phyloP scores from a whole-genome alignment of 2,113 vertebrate genomes.

The Misgurnus anguillicaudatus region DNA sequence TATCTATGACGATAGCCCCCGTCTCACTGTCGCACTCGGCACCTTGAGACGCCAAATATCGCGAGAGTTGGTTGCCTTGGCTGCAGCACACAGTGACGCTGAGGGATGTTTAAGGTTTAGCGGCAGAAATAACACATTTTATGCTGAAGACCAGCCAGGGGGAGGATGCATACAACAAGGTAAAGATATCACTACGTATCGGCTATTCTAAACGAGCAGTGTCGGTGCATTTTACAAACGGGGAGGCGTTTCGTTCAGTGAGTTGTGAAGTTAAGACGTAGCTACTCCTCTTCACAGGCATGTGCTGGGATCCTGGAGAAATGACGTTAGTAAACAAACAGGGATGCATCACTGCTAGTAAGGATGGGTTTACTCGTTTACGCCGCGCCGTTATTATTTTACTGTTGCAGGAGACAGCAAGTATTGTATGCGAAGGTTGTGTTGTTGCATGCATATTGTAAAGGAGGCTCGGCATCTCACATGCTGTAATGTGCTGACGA shows the following conservation, averaged over 20 bases:
- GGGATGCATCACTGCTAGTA: slow-evolving; percentile 17
- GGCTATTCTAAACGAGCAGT: neutral
- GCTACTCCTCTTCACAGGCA: slow-evolving; percentile 16
- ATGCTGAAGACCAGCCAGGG: neutral
- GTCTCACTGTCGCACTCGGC: slow-evolving; percentile 25
- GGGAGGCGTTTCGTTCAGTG: slow-evolving; percentile 4
- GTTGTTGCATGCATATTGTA: neutral
- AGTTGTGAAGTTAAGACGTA: slow-evolving; percentile 39
- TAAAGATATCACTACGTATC: neutral
- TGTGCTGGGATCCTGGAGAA: slow-evolving; percentile 20
- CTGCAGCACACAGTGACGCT: slow-evolving; percentile 55
- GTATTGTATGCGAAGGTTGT: neutral
- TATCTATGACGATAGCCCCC: neutral
- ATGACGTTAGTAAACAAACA: slow-evolving; percentile 36
- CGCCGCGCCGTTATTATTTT: neutral
- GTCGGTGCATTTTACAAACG: neutral
- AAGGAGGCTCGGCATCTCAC: slow-evolving; percentile 15
- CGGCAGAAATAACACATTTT: slow-evolving; percentile 28
- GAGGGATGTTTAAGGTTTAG: slow-evolving; percentile 48
- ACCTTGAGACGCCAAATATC: slow-evolving; percentile 40
- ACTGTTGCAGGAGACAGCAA: no score
- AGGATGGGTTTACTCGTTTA: neutral
- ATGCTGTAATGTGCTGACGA: slow-evolving; percentile 49
- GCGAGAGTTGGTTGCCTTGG: slow-evolving; percentile 57
- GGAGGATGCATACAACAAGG: slow-evolving; percentile 1